Base-by-base conservation (phyloP, 2,797 vertebrate species). In the Carcharodon carcharias region DNA sequence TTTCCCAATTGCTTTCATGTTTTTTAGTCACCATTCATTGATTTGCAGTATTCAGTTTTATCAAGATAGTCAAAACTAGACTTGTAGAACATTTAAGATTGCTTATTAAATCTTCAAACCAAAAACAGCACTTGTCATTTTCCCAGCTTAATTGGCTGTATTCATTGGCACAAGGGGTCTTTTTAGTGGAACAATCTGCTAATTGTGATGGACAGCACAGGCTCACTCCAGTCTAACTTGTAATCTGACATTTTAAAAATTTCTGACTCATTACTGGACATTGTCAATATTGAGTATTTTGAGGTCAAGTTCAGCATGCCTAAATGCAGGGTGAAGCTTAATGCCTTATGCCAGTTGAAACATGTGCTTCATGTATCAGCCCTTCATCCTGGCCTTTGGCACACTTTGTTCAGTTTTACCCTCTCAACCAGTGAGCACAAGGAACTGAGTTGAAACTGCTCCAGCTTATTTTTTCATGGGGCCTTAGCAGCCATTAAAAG, bases 1-100 rank as follows among this genome's bases (percentile, higher is more conserved):
- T 26, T 31, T 31, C n/a, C 28, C 45, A 94, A 16, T 96, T 96
- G 45, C 89, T 96, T 96, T 96, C 56, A 92, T 2, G n/a, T 21
- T 93, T 96, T 89, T 89, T 45, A 31, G 45, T 91, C 45, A 35
- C 65, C 69, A n/a, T 73, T 35, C 58, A 82, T 82, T 28, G 31
- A 23, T 93, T 65, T 93, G 61, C 61, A 93, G 11, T 63, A 67
- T 67, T 65, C 23, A 26, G 3, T 96, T 96, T 96, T 77, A 26
- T 95, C 35, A 65, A 82, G 18, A 88, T 82, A 71, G 54, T 65
- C 73, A 35, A 56, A 96, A 61, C 28, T 88, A 50, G 67, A 91
- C 95, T 65, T 56, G 77, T 26, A 77, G 3, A 6, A 9, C 21
- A 45, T 82, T 3, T 96, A 56, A n/a, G 35, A 54, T 87, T 50